Conservation (phyloP, 2,797 vertebrate genomes). For the Forpus xanthops region DNA sequence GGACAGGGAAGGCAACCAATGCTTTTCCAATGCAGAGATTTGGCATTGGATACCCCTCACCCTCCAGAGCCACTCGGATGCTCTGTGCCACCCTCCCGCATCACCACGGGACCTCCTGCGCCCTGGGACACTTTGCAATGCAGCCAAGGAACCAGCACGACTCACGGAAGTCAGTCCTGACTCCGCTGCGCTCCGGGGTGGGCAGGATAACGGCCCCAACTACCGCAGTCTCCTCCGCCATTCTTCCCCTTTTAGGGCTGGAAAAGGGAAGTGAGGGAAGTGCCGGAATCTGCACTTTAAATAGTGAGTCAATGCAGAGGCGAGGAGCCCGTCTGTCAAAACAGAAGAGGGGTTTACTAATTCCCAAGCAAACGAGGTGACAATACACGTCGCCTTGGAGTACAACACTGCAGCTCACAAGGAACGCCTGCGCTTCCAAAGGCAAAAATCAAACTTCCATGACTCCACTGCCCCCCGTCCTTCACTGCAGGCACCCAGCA, state of each 20-base stretch:
- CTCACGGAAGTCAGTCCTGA: not conserved
- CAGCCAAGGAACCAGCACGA: not conserved
- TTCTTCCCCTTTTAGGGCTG: constrained; percentile 63
- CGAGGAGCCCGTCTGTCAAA: constrained; percentile 70
- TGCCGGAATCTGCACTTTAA: constrained; percentile 40
- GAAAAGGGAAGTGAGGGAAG: constrained; percentile 62
- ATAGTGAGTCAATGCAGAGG: constrained; percentile 48
- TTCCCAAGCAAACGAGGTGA: constrained; percentile 19
- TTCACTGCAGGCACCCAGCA: not conserved
- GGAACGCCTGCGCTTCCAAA: fast-evolving
- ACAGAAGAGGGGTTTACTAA: constrained; percentile 63
- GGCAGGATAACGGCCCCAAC: not conserved
- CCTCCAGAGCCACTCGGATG: fast-evolving
- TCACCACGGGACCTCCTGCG: fast-evolving
- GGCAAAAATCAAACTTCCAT: not conserved
- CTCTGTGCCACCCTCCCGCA: fast-evolving
- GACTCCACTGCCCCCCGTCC: not conserved
- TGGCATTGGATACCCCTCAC: not conserved
- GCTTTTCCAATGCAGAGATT: not conserved
- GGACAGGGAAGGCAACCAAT: not conserved
- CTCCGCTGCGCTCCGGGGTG: fast-evolving
- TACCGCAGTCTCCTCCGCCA: not conserved
- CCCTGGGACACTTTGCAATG: not conserved
- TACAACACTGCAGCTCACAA: not conserved
- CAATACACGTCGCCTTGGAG: not conserved